Conservation (phyloP, 1,140 invertebrate genomes). For the Drosophila seguyi region DNA sequence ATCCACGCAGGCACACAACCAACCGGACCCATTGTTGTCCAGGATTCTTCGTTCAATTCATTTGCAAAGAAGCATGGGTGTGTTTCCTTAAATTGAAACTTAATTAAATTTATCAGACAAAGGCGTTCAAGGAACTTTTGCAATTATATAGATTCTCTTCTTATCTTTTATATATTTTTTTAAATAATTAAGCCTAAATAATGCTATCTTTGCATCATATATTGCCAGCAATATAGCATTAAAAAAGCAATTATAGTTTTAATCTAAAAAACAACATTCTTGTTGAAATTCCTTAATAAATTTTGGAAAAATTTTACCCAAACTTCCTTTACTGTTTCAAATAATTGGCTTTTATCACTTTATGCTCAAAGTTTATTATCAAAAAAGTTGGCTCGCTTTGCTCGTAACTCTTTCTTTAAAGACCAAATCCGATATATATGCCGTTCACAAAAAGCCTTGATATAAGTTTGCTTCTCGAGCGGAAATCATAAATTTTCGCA, state of each 20-base stretch:
- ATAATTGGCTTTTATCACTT: constrained; percentile 3
- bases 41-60: constrained; percentile 29
- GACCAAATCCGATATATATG: constrained; percentile 28
- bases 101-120: constrained; percentile 36
- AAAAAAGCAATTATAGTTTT: too few relatives aligned
- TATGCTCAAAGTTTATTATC: constrained; percentile 14
- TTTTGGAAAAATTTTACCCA: not conserved
- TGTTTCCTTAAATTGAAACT: constrained; percentile 42
- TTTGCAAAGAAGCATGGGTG: constrained; percentile 30
- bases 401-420: constrained; percentile 42
- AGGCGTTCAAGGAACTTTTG: not conserved
- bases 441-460: constrained; percentile 36
- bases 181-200: too few relatives aligned
- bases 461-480: constrained; percentile 44
- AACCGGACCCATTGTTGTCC: constrained; percentile 19
- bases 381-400: constrained; percentile 6
- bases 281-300: not conserved
- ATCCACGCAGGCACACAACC: not conserved
- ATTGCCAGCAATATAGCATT: too few relatives aligned
- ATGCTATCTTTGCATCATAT: too few relatives aligned
- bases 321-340: not conserved
- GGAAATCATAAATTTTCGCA: constrained; percentile 65
- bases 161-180: too few relatives aligned
- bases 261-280: too few relatives aligned
- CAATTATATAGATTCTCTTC: too few relatives aligned